phyloP scores from a whole-genome alignment of 2,888 invertebrate genomes.

The Anagyrus pseudococci region DNA sequence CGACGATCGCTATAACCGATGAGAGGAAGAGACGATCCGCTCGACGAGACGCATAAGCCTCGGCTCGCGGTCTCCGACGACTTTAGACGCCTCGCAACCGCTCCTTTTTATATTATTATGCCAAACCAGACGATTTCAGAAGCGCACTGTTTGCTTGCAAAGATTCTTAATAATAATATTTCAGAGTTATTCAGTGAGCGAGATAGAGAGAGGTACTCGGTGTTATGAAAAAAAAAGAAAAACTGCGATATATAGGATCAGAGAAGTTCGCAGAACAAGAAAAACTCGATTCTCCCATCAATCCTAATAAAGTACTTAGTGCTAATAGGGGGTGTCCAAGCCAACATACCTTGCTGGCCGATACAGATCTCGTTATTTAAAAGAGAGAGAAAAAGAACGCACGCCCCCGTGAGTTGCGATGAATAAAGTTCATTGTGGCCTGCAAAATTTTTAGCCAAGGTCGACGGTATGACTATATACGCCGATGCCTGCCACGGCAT shows the following conservation, averaged over 20 bases:
- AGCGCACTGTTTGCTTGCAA: too few relatives aligned
- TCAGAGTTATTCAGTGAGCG: background rate
- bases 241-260: too few relatives aligned
- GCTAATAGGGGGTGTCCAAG: background rate
- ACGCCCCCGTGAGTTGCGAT: background rate
- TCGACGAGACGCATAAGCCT: too few relatives aligned
- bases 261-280: background rate
- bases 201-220: background rate
- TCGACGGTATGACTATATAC: conserved; percentile 23
- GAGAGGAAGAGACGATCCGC: background rate
- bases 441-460: too few relatives aligned
- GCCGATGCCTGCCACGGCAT: background rate
- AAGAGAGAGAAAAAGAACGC: too few relatives aligned
- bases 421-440: background rate
- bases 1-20: background rate
- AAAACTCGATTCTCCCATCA: background rate
- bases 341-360: background rate
- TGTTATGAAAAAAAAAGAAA: too few relatives aligned
- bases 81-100: background rate
- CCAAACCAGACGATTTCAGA: background rate
- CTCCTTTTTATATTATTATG: background rate
- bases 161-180: background rate
- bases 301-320: background rate
- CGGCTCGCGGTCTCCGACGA: too few relatives aligned
- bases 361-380: background rate